These are phyloP conservation scores for Varanus komodoensis DNA, from an alignment of 2,113 vertebrate species.

Conservation along the genomic window DNA sequence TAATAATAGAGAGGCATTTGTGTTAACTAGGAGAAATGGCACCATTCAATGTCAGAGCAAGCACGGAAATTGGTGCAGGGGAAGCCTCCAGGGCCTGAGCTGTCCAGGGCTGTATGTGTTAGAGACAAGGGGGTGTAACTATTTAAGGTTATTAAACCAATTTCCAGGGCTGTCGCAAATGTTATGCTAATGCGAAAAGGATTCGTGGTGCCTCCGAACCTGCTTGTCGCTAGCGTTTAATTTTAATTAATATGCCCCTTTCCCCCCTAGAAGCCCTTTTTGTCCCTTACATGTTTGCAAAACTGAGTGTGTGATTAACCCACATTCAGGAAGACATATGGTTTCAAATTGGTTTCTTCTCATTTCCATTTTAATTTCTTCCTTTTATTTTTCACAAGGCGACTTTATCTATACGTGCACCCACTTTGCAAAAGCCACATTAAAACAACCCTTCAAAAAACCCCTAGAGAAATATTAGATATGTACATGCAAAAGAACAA, in stretches of 20 bases:
- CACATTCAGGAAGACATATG: conserved; percentile 59
- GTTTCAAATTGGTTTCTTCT: conserved; percentile 61
- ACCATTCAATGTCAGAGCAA: conserved; percentile 61
- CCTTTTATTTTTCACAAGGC: conserved; percentile 29
- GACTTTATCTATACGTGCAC: conserved; percentile 16
- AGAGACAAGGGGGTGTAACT: conserved; percentile 67
- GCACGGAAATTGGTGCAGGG: conserved; percentile 70
- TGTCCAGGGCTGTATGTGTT: conserved; percentile 83
- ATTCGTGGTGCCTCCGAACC: conserved; percentile 46
- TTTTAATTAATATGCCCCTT: conserved; percentile 71
- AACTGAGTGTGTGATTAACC: conserved; percentile 64
- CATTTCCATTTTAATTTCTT: conserved; percentile 62
- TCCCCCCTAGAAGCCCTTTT: conserved; percentile 41
- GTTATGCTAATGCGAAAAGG: conserved; percentile 75
- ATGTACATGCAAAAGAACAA: conserved; percentile 38
- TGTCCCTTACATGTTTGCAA: conserved; percentile 67
- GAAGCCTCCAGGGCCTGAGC: conserved; percentile 76
- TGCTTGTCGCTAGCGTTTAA: conserved; percentile 61
- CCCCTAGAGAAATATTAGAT: conserved; percentile 9
- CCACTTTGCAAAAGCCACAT: background rate
- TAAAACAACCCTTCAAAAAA: background rate
- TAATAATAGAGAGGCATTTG: conserved; percentile 44
- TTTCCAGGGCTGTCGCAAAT: conserved; percentile 83
- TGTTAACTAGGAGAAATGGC: conserved; percentile 33
- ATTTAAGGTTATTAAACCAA: conserved; percentile 86